Base-by-base conservation (phyloP, 1,140 invertebrate genomes). In the Cotesia chilonis region DNA sequence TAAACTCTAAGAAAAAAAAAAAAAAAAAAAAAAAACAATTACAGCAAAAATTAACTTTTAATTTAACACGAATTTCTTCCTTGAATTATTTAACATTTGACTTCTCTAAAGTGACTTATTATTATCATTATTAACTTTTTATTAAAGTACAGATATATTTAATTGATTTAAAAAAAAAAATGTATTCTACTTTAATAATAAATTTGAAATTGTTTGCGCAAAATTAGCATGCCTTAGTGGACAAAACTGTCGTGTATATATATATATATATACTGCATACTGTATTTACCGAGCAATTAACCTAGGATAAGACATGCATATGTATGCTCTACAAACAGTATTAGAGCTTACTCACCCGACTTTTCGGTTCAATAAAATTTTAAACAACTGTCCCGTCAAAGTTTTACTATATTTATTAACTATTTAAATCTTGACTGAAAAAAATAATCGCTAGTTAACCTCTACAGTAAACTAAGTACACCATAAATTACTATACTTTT, bases 271-370 rank as follows among this genome's bases (percentile, higher is more conserved):
- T 14, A 14, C 14, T 14, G 14, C 14, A 14, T 14, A 14, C 54
- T 67, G 52, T 75, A 73, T 75, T 75, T 75, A 37, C 71, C 38
- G 28, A 54, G 72, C 69, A 76, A 76, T 76, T 76, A 76, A 73
- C 69, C 70, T 10, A 28, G 28, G 1, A 28, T 28, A 35, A 4
- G 64, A 59, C 69, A 76, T 76, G 72, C 71, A 75, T 75, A 75
- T 75, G 74, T 59, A 76, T 76, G 52, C 66, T 70, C 28, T 59
- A 63, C 65, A 64, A 52, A 67, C 28, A n/a, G 20, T 57, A 35
- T 51, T 72, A 37, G 35, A 38, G 52, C 17, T 20, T 64, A 10
- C 36, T 72, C 51, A 35, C 47, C 51, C 55, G 9, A 65, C 66
- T 54, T 55, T 2, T 66, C 14, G 61, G n/a, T 54, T 60, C 70